Conservation (phyloP, 2,888 invertebrate genomes). For the Drosophila setosimentum region DNA sequence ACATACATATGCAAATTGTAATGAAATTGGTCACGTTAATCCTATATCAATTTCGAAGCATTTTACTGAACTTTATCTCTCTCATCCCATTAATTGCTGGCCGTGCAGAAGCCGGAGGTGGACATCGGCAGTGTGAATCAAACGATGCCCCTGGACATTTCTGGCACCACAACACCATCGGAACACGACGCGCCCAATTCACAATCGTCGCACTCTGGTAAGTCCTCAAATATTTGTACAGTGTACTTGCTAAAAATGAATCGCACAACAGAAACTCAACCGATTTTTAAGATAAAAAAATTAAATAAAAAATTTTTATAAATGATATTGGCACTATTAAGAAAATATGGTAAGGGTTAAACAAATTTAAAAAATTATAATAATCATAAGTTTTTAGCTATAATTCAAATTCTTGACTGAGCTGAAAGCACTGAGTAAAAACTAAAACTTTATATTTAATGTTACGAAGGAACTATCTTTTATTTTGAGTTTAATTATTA, state of each 20-base stretch:
- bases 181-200: slow-evolving; percentile 85
- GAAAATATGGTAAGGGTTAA: neutral
- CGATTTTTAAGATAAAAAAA: neutral
- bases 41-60: slow-evolving; percentile 31
- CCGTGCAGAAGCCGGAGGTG: slow-evolving; percentile 84
- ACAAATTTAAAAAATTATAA: neutral
- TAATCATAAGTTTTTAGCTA: neutral
- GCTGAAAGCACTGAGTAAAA: neutral
- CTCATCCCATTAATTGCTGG: slow-evolving; percentile 18
- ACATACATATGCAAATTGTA: slow-evolving; percentile 86
- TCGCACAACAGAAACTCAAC: slow-evolving; percentile 17
- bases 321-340: neutral
- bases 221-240: slow-evolving; percentile 39
- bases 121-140: slow-evolving; percentile 85
- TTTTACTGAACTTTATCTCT: slow-evolving; percentile 45
- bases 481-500: neutral
- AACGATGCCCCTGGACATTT: slow-evolving; percentile 85
- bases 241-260: slow-evolving; percentile 23
- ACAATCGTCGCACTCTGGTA: slow-evolving; percentile 85
- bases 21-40: slow-evolving; percentile 79
- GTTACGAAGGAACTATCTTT: neutral
- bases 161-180: slow-evolving; percentile 85
- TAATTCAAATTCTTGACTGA: neutral
- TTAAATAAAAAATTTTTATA: too few species aligned
- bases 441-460: neutral